Conservation (phyloP, 2,113 vertebrate species). For the Otus sunia region DNA sequence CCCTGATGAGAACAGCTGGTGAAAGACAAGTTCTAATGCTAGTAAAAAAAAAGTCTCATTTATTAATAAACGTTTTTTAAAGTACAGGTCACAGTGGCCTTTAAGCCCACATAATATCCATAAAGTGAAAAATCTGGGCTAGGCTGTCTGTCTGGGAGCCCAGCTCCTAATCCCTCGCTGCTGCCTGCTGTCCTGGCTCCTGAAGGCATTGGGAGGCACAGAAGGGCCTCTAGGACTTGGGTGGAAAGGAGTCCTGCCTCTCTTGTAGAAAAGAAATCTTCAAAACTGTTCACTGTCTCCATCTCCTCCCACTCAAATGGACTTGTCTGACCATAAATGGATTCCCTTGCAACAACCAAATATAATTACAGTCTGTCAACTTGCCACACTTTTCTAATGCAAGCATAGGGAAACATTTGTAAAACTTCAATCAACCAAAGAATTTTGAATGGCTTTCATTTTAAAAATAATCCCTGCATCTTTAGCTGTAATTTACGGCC, state of each 20-base stretch:
- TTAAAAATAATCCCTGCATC: background rate
- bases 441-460: background rate
- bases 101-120: background rate
- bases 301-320: background rate
- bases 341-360: background rate
- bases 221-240: background rate
- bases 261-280: background rate
- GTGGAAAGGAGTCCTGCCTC: background rate
- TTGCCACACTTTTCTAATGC: background rate
- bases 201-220: background rate
- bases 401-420: background rate
- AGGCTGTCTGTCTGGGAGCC: background rate
- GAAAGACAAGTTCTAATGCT: background rate
- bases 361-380: background rate
- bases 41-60: background rate
- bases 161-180: background rate
- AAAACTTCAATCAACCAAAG: background rate
- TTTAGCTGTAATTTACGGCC: background rate
- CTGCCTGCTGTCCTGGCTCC: background rate
- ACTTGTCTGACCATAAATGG: background rate
- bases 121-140: background rate
- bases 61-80: background rate
- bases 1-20: background rate
- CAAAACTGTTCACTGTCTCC: background rate
- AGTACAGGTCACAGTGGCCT: background rate